Conservation (phyloP, 1,140 invertebrate species). For the Reticulitermes speratus region DNA sequence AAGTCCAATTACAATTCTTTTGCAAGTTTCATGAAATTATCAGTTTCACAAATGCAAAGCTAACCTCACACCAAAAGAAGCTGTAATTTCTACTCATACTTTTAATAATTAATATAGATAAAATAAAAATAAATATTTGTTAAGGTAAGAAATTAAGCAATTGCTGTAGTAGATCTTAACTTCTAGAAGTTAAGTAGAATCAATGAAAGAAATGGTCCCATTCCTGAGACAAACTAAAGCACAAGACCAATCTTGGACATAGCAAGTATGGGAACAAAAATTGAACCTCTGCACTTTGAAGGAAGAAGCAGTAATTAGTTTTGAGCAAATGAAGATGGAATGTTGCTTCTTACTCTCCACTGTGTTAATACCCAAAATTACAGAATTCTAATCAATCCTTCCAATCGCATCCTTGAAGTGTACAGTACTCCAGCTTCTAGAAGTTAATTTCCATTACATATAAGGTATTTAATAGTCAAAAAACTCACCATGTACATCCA, state of each 20-base stretch:
- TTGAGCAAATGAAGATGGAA: slow-evolving; percentile 18
- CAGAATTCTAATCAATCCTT: not conserved
- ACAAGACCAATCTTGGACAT: not conserved
- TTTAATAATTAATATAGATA: not conserved
- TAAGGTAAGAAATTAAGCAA: not conserved
- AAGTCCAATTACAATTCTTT: not conserved
- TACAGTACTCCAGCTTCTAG: not conserved
- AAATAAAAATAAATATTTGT: not conserved
- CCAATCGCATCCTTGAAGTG: not conserved
- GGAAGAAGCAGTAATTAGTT: not conserved
- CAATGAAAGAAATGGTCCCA: not conserved
- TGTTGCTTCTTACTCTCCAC: not conserved
- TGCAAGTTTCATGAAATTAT: not conserved
- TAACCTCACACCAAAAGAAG: slow-evolving; percentile 1
- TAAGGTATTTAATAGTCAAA: not conserved
- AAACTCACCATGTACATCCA: not conserved
- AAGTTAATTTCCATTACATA: slow-evolving; percentile 9
- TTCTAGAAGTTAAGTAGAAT: not conserved
- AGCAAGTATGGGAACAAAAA: not conserved
- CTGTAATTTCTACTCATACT: not conserved
- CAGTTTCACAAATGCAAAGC: not conserved
- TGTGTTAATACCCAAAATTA: not conserved
- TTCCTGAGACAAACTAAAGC: not conserved
- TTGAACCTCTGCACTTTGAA: not conserved
- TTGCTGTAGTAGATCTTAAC: not conserved